These are phyloP conservation scores for Eueremaeus valkanovi DNA, from an alignment of 2,888 invertebrate genomes.

Conservation along the genomic window DNA sequence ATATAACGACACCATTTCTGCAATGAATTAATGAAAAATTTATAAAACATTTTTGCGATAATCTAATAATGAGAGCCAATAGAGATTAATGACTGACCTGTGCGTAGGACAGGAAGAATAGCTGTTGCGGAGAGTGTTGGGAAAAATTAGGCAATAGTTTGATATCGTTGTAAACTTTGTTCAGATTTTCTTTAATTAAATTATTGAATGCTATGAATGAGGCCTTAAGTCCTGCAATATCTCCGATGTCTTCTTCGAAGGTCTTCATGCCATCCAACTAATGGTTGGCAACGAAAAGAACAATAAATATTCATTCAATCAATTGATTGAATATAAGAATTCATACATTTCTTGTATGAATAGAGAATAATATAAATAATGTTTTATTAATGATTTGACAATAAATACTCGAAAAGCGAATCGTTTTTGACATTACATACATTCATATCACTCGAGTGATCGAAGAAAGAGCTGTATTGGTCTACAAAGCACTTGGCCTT, in stretches of 20 bases:
- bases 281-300: background rate
- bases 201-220: slow-evolving; percentile 37
- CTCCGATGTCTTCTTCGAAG: slow-evolving; percentile 40
- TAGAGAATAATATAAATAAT: background rate
- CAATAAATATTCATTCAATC: background rate
- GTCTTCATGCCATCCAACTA: slow-evolving; percentile 39
- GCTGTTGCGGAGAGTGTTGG: slow-evolving; percentile 14
- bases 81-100: slow-evolving; percentile 21
- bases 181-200: slow-evolving; percentile 7
- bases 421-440: slow-evolving; percentile 6
- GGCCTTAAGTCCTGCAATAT: slow-evolving; percentile 37
- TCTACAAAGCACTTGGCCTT: slow-evolving; percentile 41
- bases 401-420: background rate
- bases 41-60: background rate
- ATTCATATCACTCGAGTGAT: slow-evolving; percentile 38
- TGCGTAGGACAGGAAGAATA: slow-evolving; percentile 40
- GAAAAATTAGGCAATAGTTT: slow-evolving; percentile 37
- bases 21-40: background rate
- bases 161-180: slow-evolving; percentile 2
- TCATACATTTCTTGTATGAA: background rate
- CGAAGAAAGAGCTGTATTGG: slow-evolving; percentile 39
- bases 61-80: background rate
- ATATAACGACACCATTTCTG: slow-evolving; percentile 42
- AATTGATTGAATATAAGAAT: background rate
- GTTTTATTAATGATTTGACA: slow-evolving; percentile 23